These are phyloP conservation scores for Darevskia nairensis DNA, from an alignment of 2,797 vertebrate species.

Conservation along the genomic window DNA sequence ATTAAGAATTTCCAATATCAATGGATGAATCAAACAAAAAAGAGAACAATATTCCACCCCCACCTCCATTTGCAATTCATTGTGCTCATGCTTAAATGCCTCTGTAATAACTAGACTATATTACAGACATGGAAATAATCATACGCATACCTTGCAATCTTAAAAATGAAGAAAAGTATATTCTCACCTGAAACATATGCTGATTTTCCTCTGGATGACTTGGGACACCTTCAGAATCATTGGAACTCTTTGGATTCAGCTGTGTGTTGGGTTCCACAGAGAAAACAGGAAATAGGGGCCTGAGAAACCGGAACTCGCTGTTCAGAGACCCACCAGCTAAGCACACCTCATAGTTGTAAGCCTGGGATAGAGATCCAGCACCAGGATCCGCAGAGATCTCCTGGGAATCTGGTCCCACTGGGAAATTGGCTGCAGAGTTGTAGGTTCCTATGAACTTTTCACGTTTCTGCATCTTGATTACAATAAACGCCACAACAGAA, in stretches of 20 bases:
- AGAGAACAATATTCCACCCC: background rate
- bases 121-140: too few relatives aligned
- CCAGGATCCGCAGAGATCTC: background rate
- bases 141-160: too few relatives aligned
- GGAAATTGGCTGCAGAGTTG: constrained; percentile 18
- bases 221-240: background rate
- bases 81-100: too few relatives aligned
- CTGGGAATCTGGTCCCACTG: constrained; percentile 46
- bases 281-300: background rate
- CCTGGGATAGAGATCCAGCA: constrained; percentile 25
- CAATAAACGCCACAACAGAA: background rate
- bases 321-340: constrained; percentile 24
- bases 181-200: background rate
- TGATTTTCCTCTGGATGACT: background rate
- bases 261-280: background rate
- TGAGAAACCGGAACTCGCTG: constrained; percentile 66
- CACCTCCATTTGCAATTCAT: too few relatives aligned
- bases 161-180: too few relatives aligned
- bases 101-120: too few relatives aligned
- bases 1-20: background rate
- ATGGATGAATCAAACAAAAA: background rate
- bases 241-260: background rate
- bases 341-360: constrained; percentile 57
- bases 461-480: constrained; percentile 33
- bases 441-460: constrained; percentile 28